Percentiles rank a stretch among this genome's conserved stretches.
phyloP scores from a whole-genome alignment of 2,113 vertebrate genomes.

The zebrafish (Danio rerio) region GRCz12tu NC_133181.1:36412001-36412500 shows the following conservation, averaged over 20 bases:
- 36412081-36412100: not conserved
- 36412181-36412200: constrained; percentile 95
- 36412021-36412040: too few species aligned
- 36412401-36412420: not conserved
- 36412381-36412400: not conserved
- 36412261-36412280: constrained; percentile 93
- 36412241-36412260: constrained; percentile 95
- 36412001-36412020: too few species aligned
- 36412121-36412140: not conserved
- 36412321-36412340: constrained; percentile 77
- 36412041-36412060: not conserved
- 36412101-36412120: not conserved
- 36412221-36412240: constrained; percentile 93
- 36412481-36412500: too few species aligned
- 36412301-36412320: constrained; percentile 85
- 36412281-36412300: constrained; percentile 87
- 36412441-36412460: too few species aligned
- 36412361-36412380: not conserved
- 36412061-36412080: not conserved
- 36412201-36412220: constrained; percentile 91
- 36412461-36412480: too few species aligned
- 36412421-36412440: too few species aligned
- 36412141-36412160: not conserved
- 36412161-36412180: constrained; percentile 89
- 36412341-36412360: not conserved